Conservation (phyloP, 2,797 vertebrate species). For the Bradypodion pumilum region DNA sequence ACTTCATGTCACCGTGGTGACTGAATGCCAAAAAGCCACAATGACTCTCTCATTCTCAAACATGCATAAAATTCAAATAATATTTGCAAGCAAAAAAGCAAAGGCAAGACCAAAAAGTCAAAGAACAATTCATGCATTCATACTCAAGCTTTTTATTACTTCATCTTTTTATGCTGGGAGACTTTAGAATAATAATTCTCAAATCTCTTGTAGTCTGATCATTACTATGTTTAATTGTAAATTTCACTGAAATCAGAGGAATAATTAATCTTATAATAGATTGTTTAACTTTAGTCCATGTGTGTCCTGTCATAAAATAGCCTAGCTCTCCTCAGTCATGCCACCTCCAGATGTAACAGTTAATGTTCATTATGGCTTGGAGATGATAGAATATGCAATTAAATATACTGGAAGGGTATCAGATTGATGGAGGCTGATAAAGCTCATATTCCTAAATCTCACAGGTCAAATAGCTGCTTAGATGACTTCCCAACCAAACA, state of each 20-base stretch:
- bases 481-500: rapidly evolving
- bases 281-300: background rate
- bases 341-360: too few relatives aligned
- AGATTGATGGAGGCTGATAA: background rate
- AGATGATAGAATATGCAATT: background rate
- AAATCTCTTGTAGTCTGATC: background rate
- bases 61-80: constrained; percentile 61
- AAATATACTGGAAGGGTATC: background rate
- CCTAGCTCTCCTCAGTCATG: background rate
- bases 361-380: background rate
- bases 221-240: background rate
- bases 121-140: constrained; percentile 31
- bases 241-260: background rate
- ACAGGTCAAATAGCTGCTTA: background rate
- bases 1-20: constrained; percentile 27
- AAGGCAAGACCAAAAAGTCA: constrained; percentile 22
- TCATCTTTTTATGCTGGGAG: background rate
- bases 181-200: background rate
- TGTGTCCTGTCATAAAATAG: background rate
- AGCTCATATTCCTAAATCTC: background rate
- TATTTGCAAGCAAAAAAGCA: constrained; percentile 26
- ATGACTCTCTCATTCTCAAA: constrained; percentile 54
- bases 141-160: background rate
- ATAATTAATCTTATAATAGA: background rate
- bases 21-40: constrained; percentile 39